These are phyloP conservation scores for Noturus placidus DNA, from an alignment of 2,113 vertebrate genomes.

Conservation along the genomic window DNA sequence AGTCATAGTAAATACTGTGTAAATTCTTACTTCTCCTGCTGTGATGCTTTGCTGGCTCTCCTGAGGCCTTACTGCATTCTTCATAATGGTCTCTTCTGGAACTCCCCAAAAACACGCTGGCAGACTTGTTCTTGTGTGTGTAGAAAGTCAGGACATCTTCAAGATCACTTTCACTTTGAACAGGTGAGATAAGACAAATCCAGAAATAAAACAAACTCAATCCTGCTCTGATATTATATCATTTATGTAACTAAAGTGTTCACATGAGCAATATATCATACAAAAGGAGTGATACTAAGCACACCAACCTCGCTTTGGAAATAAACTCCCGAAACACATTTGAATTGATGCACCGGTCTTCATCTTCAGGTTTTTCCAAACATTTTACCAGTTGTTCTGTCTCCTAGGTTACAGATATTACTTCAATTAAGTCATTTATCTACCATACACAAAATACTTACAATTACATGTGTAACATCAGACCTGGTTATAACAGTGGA, in stretches of 20 bases:
- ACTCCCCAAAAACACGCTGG: constrained; percentile 85
- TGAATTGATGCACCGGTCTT: constrained; percentile 78
- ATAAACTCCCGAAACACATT: constrained; percentile 86
- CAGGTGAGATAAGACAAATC: constrained; percentile 51
- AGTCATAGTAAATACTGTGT: not conserved
- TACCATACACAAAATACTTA: not conserved
- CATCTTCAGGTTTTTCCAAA: constrained; percentile 73
- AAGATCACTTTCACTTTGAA: constrained; percentile 86
- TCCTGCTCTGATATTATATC: constrained; percentile 35
- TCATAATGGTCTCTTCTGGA: constrained; percentile 62
- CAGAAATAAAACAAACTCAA: constrained; percentile 46
- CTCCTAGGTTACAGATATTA: constrained; percentile 73
- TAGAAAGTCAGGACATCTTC: constrained; percentile 95
- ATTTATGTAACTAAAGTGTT: constrained; percentile 26
- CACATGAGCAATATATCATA: constrained; percentile 9
- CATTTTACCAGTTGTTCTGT: constrained; percentile 83
- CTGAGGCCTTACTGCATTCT: constrained; percentile 49
- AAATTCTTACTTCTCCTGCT: constrained; percentile 75
- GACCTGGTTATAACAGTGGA: constrained; percentile 86
- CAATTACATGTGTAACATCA: not conserved
- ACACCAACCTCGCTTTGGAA: constrained; percentile 81
- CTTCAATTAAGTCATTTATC: not conserved
- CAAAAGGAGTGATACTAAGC: constrained; percentile 18
- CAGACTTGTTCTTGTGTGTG: constrained; percentile 89
- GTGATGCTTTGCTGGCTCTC: constrained; percentile 60